Evolutionary conservation across 2,113 vertebrate genomes (phyloP), one percentile per base, ranked within the genome.

Genomic region (Thunnus thynnus): DNA sequence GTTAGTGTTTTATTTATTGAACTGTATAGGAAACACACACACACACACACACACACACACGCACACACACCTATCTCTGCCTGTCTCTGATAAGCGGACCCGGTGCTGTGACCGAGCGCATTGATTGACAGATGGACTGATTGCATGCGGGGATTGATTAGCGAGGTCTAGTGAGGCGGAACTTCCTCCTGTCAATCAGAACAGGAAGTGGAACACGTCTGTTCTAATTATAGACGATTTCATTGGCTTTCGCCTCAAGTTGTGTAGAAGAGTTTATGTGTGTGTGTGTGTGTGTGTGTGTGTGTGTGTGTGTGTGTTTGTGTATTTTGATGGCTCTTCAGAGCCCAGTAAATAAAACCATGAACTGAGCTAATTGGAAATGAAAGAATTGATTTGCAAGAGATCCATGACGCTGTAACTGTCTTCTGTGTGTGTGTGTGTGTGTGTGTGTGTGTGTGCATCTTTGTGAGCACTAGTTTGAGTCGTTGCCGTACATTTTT

Each of bases 51-150:
- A 47, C 61, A 65, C 51, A 20, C 51, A n/a, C n/a, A 57, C 71
- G 46, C 76, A 62, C 56, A 54, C 56, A 54, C 75, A 60, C 56
- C 13, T 51, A 56, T 46, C 72, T 13, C 22, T 50, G 30, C 67
- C 16, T 47, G 12, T 61, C 64, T 52, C 70, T 78, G 83, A 82
- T 75, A 51, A 75, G 54, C 36, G 4, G 48, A 44, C 46, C 60
- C 44, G 74, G n/a, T 68, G 20, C 32, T 74, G 61, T 18, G 47
- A 18, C 32, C 52, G 47, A 62, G 20, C 50, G 9, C 58, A 47
- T 32, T 91, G 84, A 90, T 74, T 89, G 89, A 83, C 88, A 82
- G 72, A 27, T 72, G 83, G 77, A 82, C 81, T 88, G 88, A 89
- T 86, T 87, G 82, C 27, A 10, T 78, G 72, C 68, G 56, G 76